These are phyloP conservation scores for Aix galericulata DNA, from an alignment of 2,113 vertebrate genomes.

Conservation along the genomic window DNA sequence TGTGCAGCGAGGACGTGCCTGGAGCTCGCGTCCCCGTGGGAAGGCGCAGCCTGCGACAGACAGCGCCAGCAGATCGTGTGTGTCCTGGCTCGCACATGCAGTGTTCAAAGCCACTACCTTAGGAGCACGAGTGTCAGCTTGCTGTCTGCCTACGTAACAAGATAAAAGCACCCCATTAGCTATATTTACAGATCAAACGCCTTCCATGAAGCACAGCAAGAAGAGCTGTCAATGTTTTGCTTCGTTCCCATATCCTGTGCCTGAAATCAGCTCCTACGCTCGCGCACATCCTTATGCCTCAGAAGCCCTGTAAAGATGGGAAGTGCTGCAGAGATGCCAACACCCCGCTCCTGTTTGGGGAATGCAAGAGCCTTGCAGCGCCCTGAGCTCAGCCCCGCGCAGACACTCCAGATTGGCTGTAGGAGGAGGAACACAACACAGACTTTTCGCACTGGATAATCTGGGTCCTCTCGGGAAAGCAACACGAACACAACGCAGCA, in stretches of 20 bases:
- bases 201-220: neutral
- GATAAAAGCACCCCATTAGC: neutral
- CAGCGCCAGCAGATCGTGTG: accelerated
- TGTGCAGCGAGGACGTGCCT: accelerated
- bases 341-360: neutral
- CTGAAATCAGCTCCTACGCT: neutral
- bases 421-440: neutral
- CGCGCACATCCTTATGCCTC: neutral
- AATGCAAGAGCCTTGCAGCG: neutral
- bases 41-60: neutral
- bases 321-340: neutral
- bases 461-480: neutral
- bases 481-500: neutral
- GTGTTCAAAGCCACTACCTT: neutral
- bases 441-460: neutral
- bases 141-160: neutral
- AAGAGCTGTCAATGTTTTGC: neutral
- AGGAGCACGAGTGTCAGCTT: neutral
- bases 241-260: neutral
- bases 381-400: neutral
- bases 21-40: accelerated
- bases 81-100: neutral
- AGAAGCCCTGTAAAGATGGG: neutral
- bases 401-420: neutral
- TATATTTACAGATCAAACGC: neutral